phyloP scores from a whole-genome alignment of 2,888 invertebrate species.

The Zygothrica quintamaculata region DNA sequence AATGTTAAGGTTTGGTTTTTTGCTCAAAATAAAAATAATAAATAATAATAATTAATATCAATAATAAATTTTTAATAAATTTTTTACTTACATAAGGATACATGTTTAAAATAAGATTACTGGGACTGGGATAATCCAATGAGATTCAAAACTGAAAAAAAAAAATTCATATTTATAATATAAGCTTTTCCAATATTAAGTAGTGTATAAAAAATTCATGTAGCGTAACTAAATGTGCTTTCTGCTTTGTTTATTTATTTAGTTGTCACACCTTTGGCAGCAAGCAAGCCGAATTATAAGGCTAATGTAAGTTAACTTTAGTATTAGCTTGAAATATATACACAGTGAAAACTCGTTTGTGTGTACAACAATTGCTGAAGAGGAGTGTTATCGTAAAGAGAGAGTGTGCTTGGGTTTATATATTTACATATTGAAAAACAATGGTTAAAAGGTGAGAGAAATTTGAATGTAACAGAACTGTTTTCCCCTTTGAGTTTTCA shows the following conservation, averaged over 20 bases:
- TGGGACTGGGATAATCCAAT: constrained; percentile 42
- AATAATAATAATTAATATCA: neutral
- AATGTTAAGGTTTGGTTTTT: neutral
- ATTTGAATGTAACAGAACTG: no score
- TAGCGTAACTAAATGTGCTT: neutral
- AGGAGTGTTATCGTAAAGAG: no score
- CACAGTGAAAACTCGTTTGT: no score
- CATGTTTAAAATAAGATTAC: constrained; percentile 53
- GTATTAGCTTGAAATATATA: constrained; percentile 10
- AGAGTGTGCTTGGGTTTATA: no score
- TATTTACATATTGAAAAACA: no score
- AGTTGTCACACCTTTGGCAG: constrained; percentile 12
- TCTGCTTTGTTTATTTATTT: constrained; percentile 11
- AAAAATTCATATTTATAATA: constrained; percentile 6
- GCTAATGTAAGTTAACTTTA: constrained; percentile 7
- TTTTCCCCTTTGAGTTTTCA: no score
- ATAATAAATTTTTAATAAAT: neutral
- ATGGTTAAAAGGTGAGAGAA: no score
- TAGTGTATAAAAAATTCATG: neutral
- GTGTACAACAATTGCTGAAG: no score
- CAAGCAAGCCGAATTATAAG: constrained; percentile 3
- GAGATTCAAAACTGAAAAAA: constrained; percentile 66
- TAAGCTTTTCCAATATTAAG: neutral
- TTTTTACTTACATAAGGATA: constrained; percentile 66
- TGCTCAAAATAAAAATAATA: neutral